These are phyloP conservation scores for Atherinomorus stipes DNA, from an alignment of 2,113 vertebrate species.

Conservation along the genomic window DNA sequence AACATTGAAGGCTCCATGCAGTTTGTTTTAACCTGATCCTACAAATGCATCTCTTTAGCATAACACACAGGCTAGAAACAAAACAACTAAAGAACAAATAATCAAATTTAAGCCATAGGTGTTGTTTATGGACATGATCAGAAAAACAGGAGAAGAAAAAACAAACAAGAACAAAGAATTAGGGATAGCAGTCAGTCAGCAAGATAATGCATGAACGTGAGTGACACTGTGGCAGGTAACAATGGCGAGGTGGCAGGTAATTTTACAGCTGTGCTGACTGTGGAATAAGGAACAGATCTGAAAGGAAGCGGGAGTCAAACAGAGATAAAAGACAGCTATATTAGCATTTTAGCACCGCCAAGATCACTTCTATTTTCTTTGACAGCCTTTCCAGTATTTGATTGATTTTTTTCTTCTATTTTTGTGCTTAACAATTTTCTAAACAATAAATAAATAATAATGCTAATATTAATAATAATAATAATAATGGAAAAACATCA, in stretches of 20 bases:
- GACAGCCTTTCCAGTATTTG: neutral
- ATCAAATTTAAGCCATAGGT: too few species aligned
- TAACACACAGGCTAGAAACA: too few species aligned
- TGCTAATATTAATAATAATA: too few species aligned
- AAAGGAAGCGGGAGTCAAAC: neutral
- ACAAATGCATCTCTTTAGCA: too few species aligned
- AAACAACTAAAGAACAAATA: too few species aligned
- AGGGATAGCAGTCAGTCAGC: neutral
- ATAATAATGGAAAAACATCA: too few species aligned
- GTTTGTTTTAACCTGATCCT: too few species aligned
- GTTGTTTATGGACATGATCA: neutral
- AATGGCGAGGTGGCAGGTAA: neutral
- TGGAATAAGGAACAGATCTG: neutral
- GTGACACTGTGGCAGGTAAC: constrained; percentile 8
- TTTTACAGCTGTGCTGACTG: neutral
- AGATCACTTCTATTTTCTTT: neutral
- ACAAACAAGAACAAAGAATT: neutral
- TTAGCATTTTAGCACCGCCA: neutral
- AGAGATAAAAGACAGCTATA: neutral
- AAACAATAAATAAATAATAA: too few species aligned
- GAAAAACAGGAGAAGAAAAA: neutral
- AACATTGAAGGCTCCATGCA: too few species aligned
- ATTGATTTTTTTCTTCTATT: neutral
- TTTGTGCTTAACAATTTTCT: neutral
- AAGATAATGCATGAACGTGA: neutral